Conservation (phyloP, 2,113 vertebrate species). For the Noturus placidus region DNA sequence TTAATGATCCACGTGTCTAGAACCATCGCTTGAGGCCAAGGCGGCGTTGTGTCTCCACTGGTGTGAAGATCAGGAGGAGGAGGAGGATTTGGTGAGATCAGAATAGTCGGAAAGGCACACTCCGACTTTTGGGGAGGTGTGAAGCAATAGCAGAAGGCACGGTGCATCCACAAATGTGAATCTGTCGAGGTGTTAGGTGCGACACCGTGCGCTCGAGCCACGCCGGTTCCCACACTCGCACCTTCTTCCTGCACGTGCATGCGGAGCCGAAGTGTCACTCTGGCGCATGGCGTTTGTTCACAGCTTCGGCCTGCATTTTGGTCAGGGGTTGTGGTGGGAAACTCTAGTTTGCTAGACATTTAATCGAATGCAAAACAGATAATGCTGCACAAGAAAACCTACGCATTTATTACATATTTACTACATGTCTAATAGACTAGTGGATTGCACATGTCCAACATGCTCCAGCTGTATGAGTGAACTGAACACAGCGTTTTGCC, state of each 20-base stretch:
- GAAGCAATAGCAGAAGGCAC: constrained; percentile 57
- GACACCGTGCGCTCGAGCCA: constrained; percentile 55
- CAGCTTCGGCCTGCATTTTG: constrained; percentile 40
- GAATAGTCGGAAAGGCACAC: constrained; percentile 34
- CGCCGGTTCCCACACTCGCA: constrained; percentile 44
- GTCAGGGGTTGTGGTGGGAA: not conserved
- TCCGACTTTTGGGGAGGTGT: constrained; percentile 67
- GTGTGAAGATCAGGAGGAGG: constrained; percentile 13
- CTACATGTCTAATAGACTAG: not conserved
- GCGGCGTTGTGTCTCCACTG: constrained; percentile 59
- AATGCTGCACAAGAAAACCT: not conserved
- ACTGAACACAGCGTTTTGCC: not conserved
- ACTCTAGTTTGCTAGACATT: not conserved
- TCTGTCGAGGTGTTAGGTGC: constrained; percentile 54
- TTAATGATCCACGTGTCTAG: constrained; percentile 58
- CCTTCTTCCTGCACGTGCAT: constrained; percentile 25
- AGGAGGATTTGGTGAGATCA: not conserved
- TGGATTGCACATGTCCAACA: not conserved
- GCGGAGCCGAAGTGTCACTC: constrained; percentile 32
- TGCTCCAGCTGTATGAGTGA: not conserved
- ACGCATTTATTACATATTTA: not conserved
- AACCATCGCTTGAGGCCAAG: constrained; percentile 55
- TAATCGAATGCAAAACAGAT: not conserved
- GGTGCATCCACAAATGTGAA: constrained; percentile 45
- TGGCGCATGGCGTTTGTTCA: constrained; percentile 54